These are phyloP conservation scores for Euthynnus affinis DNA, from an alignment of 2,797 vertebrate genomes.

Conservation along the genomic window DNA sequence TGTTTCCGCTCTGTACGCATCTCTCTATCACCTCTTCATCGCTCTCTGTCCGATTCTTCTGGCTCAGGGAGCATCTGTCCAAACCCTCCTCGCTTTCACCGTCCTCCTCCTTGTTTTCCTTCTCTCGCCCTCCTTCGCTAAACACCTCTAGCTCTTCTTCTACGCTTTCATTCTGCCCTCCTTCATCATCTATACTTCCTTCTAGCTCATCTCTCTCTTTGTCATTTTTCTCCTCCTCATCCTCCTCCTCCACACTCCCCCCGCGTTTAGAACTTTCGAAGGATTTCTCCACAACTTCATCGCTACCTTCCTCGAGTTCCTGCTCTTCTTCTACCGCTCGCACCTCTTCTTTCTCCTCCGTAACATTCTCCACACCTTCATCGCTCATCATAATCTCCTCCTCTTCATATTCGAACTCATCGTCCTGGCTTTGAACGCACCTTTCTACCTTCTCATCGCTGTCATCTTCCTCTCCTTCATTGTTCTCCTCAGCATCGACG, in stretches of 20 bases:
- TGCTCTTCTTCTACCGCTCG: conserved; percentile 16
- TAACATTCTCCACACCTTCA: neutral
- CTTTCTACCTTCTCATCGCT: conserved; percentile 11
- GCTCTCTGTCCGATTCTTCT: conserved; percentile 34
- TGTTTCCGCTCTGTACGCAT: conserved; percentile 32
- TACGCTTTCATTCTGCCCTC: neutral
- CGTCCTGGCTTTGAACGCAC: neutral
- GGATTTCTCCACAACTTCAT: conserved; percentile 40
- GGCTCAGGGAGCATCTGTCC: conserved; percentile 67
- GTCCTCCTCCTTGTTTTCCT: conserved; percentile 17
- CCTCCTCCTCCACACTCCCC: conserved; percentile 7
- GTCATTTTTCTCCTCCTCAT: conserved; percentile 1
- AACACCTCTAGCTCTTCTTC: conserved; percentile 18
- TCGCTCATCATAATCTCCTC: neutral
- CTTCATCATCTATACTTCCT: conserved; percentile 1
- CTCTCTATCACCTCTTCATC: conserved; percentile 49
- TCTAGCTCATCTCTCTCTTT: conserved; percentile 23
- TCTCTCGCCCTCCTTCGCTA: neutral
- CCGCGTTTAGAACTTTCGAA: conserved; percentile 29
- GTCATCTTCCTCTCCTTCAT: conserved; percentile 15
- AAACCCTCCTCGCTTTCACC: conserved; percentile 47
- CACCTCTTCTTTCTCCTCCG: conserved; percentile 21
- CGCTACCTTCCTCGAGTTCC: conserved; percentile 23
- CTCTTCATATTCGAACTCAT: conserved; percentile 9
- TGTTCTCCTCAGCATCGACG: neutral